Evolutionary conservation across 2,888 invertebrate genomes (phyloP).

Genomic region (Pristionchus japonicus): DNA sequence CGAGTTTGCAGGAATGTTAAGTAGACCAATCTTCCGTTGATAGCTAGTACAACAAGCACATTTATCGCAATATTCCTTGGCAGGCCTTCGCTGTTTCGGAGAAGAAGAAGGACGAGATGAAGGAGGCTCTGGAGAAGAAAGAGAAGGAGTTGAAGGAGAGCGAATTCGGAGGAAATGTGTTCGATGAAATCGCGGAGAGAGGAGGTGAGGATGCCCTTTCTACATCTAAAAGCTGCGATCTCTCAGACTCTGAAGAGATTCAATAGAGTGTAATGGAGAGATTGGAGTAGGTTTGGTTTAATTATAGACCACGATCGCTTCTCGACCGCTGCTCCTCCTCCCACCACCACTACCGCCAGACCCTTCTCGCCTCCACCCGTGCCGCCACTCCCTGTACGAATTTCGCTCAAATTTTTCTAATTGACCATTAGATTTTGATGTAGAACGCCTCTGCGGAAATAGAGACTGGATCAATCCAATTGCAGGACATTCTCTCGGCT

Average conservation of each 20-base stretch:
- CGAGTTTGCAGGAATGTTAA: background rate
- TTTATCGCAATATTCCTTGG: background rate
- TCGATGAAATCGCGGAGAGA: conserved; percentile 34
- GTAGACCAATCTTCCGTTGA: background rate
- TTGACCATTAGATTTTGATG: too few species aligned
- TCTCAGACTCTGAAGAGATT: too few species aligned
- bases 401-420: background rate
- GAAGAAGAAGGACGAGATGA: conserved; percentile 41
- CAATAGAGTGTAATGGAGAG: too few species aligned
- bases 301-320: background rate
- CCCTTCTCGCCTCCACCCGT: background rate
- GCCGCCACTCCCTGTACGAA: background rate
- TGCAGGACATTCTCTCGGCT: background rate
- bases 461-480: too few species aligned
- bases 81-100: background rate
- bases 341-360: background rate
- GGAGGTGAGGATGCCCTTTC: conserved; percentile 5
- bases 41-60: background rate
- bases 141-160: conserved; percentile 33
- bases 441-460: too few species aligned
- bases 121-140: conserved; percentile 16
- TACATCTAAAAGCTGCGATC: too few species aligned
- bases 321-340: background rate
- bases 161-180: conserved; percentile 26
- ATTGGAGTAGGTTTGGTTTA: background rate